Evolutionary conservation across 2,113 vertebrate genomes (phyloP).

Genomic region (Sander lucioperca): DNA sequence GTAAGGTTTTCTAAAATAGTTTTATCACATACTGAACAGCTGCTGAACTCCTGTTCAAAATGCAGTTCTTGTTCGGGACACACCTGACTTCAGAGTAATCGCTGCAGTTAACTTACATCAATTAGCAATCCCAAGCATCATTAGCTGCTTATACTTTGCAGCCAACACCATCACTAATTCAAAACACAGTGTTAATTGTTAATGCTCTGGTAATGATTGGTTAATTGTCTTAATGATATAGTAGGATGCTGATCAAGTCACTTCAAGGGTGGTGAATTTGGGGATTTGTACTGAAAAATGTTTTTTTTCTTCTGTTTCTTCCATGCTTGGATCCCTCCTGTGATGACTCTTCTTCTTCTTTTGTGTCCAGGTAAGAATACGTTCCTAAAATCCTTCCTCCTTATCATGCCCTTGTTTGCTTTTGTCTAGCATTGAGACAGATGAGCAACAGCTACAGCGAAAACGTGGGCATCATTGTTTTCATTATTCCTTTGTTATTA

Average conservation of each 20-base stretch:
- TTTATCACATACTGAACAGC: slow-evolving; percentile 34
- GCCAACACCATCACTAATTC: slow-evolving; percentile 51
- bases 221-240: slow-evolving; percentile 66
- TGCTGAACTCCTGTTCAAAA: slow-evolving; percentile 38
- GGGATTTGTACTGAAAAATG: slow-evolving; percentile 27
- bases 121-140: slow-evolving; percentile 76
- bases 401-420: not conserved
- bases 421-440: slow-evolving; percentile 9
- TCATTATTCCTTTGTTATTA: slow-evolving; percentile 42
- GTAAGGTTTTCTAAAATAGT: not conserved
- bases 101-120: slow-evolving; percentile 75
- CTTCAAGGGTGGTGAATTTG: slow-evolving; percentile 15
- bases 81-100: slow-evolving; percentile 71
- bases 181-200: slow-evolving; percentile 64
- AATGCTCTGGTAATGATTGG: slow-evolving; percentile 56
- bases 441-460: not conserved
- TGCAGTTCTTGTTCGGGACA: slow-evolving; percentile 27
- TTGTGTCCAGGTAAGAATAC: slow-evolving; percentile 76
- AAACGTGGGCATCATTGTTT: slow-evolving; percentile 18
- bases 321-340: slow-evolving; percentile 19
- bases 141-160: slow-evolving; percentile 66
- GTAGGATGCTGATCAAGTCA: slow-evolving; percentile 36
- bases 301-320: slow-evolving; percentile 31
- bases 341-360: slow-evolving; percentile 3
- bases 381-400: not conserved